Evolutionary conservation across 2,113 vertebrate species (phyloP).

Genomic region (Pangasianodon hypophthalmus): DNA sequence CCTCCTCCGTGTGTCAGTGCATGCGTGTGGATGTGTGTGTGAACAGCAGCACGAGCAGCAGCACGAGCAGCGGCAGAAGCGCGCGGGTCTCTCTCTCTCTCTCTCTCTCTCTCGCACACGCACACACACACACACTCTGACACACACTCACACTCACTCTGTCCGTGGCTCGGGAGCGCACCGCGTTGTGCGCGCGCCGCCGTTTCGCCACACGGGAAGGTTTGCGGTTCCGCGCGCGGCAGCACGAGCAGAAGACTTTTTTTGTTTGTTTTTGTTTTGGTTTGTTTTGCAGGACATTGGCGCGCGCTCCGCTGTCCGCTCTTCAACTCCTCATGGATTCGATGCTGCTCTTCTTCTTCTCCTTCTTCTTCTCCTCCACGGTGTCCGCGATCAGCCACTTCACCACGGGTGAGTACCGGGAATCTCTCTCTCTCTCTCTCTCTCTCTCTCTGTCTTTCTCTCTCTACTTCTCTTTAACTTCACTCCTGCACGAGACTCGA

Average conservation of each 20-base stretch:
- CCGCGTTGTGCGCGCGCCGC: neutral
- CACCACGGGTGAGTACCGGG: constrained; percentile 29
- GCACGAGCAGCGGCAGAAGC: constrained; percentile 1
- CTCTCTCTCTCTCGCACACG: neutral
- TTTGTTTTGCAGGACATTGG: neutral
- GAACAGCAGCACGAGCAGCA: constrained; percentile 7
- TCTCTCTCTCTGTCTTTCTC: neutral
- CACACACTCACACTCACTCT: neutral
- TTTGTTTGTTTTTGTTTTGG: neutral
- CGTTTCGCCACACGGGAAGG: neutral
- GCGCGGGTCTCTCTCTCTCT: neutral
- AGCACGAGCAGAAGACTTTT: neutral
- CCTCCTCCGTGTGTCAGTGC: constrained; percentile 43
- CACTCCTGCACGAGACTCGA: neutral
- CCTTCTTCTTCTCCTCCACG: constrained; percentile 10
- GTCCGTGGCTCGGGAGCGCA: neutral
- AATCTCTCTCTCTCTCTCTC: neutral
- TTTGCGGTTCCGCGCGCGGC: neutral
- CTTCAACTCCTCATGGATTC: constrained; percentile 4
- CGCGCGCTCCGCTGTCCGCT: neutral
- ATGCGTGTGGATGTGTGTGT: constrained; percentile 52
- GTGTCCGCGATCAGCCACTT: constrained; percentile 10
- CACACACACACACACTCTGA: neutral
- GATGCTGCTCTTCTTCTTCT: constrained; percentile 2
- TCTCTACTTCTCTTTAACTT: neutral